Evolutionary conservation across 2,888 invertebrate genomes (phyloP), one percentile per base, ranked within the genome.

Genomic region (Gastrophysa polygoni): DNA sequence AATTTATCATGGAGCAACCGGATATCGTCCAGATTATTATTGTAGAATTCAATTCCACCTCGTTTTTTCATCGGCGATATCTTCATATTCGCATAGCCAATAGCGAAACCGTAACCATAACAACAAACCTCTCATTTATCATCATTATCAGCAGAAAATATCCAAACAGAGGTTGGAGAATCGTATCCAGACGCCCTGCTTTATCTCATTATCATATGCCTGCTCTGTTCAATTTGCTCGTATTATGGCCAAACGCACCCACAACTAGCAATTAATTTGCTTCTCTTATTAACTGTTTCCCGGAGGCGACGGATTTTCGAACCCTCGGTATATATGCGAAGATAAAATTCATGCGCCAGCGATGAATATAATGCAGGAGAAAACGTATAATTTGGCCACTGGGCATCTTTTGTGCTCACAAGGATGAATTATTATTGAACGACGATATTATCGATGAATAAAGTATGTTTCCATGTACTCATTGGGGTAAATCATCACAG

Each of bases 181-280:
- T 43, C n/a, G 43, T 54, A 43, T 48, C 20, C 62, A 62, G 62
- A 62, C 58, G 54, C 57, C 54, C 61, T 21, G 44, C 46, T 51
- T 61, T 61, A 61, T 57, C 56, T 48, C 57, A 57, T 61, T 61
- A 61, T 61, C 57, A 48, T 57, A 46, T 28, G 52, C 20, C 54
- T 48, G 54, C 28, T 58, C 57, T 34, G 57, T 61, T 57, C 57
- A 61, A 57, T 57, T 62, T 49, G 48, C 48, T 54, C 51, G 55
- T 44, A 54, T 54, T 52, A 50, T 57, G 16, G 51, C 24, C 18
- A 51, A 28, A 29, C 58, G 54, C 58, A 58, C 62, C 62, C 62
- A 57, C 58, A 58, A 58, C 58, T 32, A 47, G 58, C 49, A 62
- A 57, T 61, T 61, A 61, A 61, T 61, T 61, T 61, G 52, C 61